These are phyloP conservation scores for Patella caerulea DNA, from an alignment of 2,888 invertebrate genomes.

Conservation along the genomic window DNA sequence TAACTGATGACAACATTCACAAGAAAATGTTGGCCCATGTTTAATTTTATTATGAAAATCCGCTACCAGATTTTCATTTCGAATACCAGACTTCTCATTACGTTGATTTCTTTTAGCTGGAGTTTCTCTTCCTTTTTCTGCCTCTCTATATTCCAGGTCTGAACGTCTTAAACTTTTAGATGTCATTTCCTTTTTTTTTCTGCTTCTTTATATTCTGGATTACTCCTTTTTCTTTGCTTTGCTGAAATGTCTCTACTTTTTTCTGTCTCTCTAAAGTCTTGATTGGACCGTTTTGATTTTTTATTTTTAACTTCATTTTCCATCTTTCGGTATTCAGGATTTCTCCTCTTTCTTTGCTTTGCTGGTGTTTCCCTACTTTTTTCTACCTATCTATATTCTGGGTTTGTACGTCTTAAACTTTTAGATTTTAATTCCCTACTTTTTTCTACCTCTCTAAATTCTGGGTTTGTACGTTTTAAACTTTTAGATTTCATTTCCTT, in stretches of 20 bases:
- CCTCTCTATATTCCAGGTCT: not conserved
- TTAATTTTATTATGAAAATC: not conserved
- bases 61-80: not conserved
- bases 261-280: not conserved
- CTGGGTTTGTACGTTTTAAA: not conserved
- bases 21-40: not conserved
- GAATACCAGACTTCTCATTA: too few species aligned
- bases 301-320: not conserved
- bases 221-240: not conserved
- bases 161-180: not conserved
- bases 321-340: not conserved
- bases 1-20: constrained; percentile 1
- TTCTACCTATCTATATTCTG: not conserved
- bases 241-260: not conserved
- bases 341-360: not conserved
- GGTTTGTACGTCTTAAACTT: not conserved
- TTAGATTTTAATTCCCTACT: not conserved
- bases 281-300: not conserved
- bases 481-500: too few species aligned
- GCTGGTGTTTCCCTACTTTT: not conserved
- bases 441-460: not conserved
- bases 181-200: not conserved
- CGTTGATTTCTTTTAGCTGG: not conserved
- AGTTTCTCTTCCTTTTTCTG: not conserved
- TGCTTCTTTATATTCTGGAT: not conserved